phyloP scores from a whole-genome alignment of 2,888 invertebrate genomes.

The Sialis fuliginosa region DNA sequence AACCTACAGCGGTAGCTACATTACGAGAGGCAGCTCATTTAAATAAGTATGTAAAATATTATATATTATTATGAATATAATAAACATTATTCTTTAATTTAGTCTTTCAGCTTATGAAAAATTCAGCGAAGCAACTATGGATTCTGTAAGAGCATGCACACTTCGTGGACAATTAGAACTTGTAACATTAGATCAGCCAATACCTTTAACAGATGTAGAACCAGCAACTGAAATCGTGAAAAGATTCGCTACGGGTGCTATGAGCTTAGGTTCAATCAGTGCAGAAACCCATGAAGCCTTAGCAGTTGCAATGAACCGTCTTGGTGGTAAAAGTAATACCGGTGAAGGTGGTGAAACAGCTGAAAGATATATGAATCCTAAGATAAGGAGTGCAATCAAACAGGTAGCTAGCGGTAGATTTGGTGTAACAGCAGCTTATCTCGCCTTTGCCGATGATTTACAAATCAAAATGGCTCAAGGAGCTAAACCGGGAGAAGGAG shows the following conservation, averaged over 20 bases:
- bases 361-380: slow-evolving; percentile 54
- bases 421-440: slow-evolving; percentile 92
- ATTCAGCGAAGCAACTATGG: slow-evolving; percentile 70
- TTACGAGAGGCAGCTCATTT: slow-evolving; percentile 3
- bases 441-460: slow-evolving; percentile 93
- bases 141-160: slow-evolving; percentile 71
- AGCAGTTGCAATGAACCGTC: slow-evolving; percentile 91
- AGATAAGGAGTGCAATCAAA: slow-evolving; percentile 88
- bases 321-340: slow-evolving; percentile 89
- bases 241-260: slow-evolving; percentile 67
- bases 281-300: slow-evolving; percentile 89
- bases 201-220: slow-evolving; percentile 80
- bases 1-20: slow-evolving; percentile 48
- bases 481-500: slow-evolving; percentile 98
- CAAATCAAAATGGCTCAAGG: slow-evolving; percentile 99
- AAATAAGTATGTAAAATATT: not conserved
- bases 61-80: not conserved
- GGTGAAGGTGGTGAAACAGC: slow-evolving; percentile 90
- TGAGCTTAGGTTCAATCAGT: slow-evolving; percentile 59
- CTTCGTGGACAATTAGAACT: slow-evolving; percentile 87
- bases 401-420: slow-evolving; percentile 98
- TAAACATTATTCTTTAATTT: not conserved
- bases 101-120: slow-evolving; percentile 57
- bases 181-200: slow-evolving; percentile 53
- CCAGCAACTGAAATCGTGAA: slow-evolving; percentile 90